Evolutionary conservation across 2,113 vertebrate species (phyloP), one percentile per base, ranked within the genome.

Genomic region (Pagrus major): DNA sequence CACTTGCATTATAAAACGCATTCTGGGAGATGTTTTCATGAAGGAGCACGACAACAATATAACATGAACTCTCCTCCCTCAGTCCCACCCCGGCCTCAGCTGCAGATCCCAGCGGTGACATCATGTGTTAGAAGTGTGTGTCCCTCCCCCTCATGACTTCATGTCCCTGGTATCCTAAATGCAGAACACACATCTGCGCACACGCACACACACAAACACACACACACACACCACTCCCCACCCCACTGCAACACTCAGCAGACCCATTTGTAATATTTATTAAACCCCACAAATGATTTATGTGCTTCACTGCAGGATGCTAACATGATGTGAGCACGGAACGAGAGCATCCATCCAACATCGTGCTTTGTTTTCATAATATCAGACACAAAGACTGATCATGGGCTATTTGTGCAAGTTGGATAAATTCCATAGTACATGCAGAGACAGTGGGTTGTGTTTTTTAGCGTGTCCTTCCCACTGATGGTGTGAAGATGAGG

Each of bases 141-240:
- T 81, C 69, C 74, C 81, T 74, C 78, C 60, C 60, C 37, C 72
- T 74, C 31, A 63, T 93, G 88, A 92, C 83, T 76, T 89, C 83
- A 91, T 71, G 70, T 68, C 56, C 47, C 71, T 73, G 86, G 51
- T 81, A 86, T 91, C 58, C 72, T 64, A 69, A 73, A 44, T 35
- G 64, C 15, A 84, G 76, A n/a, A 71, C 59, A 64, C 64, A 69
- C 41, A 60, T 55, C 49, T 69, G 56, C 25, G 56, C 25, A 61
- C 42, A 51, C 41, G 63, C 56, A 59, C 60, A 55, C 27, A 52
- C 51, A 63, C 33, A 37, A 41, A 44, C 25, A 51, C 49, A 75
- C 46, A 73, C 46, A 71, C 59, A 67, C 67, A 68, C 64, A 49
- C 51, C 76, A 54, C 82, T 60, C 88, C 87, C 68, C 71, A 58